phyloP scores from a whole-genome alignment of 2,113 vertebrate genomes.

The Protobothrops flavoviridis region DNA sequence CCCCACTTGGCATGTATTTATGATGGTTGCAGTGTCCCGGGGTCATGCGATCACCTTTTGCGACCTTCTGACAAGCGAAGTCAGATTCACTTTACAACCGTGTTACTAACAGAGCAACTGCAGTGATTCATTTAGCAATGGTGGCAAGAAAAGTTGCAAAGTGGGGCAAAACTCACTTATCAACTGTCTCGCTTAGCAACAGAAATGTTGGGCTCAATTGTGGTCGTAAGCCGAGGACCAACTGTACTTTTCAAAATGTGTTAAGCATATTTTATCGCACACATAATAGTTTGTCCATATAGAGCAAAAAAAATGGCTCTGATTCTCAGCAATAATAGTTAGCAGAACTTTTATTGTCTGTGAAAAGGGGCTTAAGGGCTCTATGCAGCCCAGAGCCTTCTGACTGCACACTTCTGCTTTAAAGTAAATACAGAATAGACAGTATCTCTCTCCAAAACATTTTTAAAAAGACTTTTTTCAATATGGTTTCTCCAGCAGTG shows the following conservation, averaged over 20 bases:
- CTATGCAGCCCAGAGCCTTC: not conserved
- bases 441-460: not conserved
- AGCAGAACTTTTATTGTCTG: not conserved
- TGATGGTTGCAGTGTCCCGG: too few relatives aligned
- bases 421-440: not conserved
- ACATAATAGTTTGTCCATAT: not conserved
- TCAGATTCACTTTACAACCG: too few relatives aligned
- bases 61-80: too few relatives aligned
- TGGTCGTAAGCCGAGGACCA: too few relatives aligned
- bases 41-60: too few relatives aligned
- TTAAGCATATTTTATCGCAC: not conserved
- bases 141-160: too few relatives aligned
- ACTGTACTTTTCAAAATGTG: not conserved
- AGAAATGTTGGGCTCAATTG: too few relatives aligned
- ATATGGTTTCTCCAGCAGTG: not conserved
- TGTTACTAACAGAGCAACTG: too few relatives aligned
- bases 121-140: too few relatives aligned
- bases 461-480: not conserved
- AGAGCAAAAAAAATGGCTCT: not conserved
- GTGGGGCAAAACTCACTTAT: too few relatives aligned
- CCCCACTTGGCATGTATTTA: too few relatives aligned
- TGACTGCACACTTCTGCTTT: not conserved
- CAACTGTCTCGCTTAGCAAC: too few relatives aligned
- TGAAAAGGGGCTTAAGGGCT: not conserved
- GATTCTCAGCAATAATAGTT: not conserved